Evolutionary conservation across 2,888 invertebrate genomes (phyloP), one percentile per base, ranked within the genome.

Genomic region (Melanostoma scalare): DNA sequence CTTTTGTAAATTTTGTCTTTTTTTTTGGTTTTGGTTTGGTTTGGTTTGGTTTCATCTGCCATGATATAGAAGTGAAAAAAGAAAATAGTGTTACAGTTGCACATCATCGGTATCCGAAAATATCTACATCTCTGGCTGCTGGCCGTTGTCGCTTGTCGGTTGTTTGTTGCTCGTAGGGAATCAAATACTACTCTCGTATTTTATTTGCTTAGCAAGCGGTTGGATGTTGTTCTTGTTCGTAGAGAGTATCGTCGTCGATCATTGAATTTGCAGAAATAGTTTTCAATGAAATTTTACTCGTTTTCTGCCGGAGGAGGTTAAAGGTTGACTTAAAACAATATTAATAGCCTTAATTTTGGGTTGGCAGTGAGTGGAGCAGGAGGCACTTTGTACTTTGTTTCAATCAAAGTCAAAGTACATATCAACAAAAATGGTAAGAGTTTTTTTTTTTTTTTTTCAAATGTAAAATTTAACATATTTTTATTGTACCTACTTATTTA

Each of bases 11-110:
- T 46, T 44, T 20, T 20, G 38, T 56, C 46, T 46, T 76, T 61
- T 38, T 44, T 35, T 53, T 77, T 50, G 55, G 36, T 5, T 31
- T 33, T 42, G 35, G 20, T 20, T 40, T 38, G 56, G 10, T 69
- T 30, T 56, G 6, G 46, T 60, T 63, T 42, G 9, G 5, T 42
- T 56, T 56, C 56, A 20, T 46, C 52, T 58, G 31, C 48, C 6
- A 68, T 56, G 63, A 65, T 61, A 68, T 69, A 80, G 6, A 69
- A 80, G 82, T 84, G 73, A 74, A 71, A 74, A 77, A 81, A 75
- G 44, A 79, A 79, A 79, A 79, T 84, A 84, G 84, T 84, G 84
- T 84, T 75, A 84, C 79, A 79, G 74, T 79, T 84, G 84, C 84
- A 79, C 79, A 75, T 67, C 61, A 50, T 81, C 77, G 50, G 79